A percentile compares a stretch with the other conserved stretches of the same genome.
phyloP scores from a whole-genome alignment of 2,113 vertebrate species.

The Saguinus imperator region DNA sequence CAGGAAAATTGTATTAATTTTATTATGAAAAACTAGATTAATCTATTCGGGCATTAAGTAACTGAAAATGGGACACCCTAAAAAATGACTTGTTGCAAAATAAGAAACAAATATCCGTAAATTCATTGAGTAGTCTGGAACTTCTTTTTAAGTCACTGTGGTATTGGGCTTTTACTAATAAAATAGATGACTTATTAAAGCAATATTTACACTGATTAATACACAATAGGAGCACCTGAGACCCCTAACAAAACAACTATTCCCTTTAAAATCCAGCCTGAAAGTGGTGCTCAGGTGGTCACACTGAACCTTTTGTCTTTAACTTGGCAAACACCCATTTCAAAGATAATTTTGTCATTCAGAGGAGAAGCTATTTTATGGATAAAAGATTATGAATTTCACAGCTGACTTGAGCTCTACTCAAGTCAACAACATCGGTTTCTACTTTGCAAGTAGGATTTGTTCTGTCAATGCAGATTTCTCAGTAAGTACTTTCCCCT shows the following conservation, averaged over 20 bases:
- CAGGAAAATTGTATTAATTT: constrained; percentile 53
- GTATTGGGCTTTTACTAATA: background rate
- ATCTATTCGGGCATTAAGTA: background rate
- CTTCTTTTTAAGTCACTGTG: background rate
- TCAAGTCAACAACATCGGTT: constrained; percentile 64
- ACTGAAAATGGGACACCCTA: background rate
- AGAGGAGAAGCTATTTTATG: constrained; percentile 66
- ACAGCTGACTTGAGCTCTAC: constrained; percentile 73
- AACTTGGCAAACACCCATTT: constrained; percentile 41
- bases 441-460: constrained; percentile 66
- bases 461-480: constrained; percentile 63
- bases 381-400: constrained; percentile 76
- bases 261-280: background rate
- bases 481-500: constrained; percentile 50
- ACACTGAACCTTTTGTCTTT: constrained; percentile 44
- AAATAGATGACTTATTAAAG: constrained; percentile 1
- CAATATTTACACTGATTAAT: background rate
- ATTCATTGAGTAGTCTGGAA: background rate
- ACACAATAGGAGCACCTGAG: background rate
- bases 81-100: background rate
- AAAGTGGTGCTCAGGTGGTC: constrained; percentile 7
- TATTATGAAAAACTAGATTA: background rate
- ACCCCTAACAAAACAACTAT: background rate
- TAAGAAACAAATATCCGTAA: background rate
- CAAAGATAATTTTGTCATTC: constrained; percentile 67